These are phyloP conservation scores for Pseudomugil gertrudae DNA, from an alignment of 2,797 vertebrate genomes.

Conservation along the genomic window DNA sequence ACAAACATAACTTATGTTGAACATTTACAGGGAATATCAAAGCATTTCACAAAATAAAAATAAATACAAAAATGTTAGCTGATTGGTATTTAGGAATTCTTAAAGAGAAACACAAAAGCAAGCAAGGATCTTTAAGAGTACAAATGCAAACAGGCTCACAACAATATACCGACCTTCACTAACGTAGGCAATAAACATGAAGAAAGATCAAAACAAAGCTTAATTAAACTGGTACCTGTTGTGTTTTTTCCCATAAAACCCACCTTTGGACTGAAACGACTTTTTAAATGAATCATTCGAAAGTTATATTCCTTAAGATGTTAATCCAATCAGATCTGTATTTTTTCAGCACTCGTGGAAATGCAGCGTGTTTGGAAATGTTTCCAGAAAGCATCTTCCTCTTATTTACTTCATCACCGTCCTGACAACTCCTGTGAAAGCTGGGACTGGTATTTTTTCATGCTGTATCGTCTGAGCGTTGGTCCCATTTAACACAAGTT, in stretches of 20 bases:
- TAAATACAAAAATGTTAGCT: slow-evolving; percentile 78
- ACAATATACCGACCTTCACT: slow-evolving; percentile 67
- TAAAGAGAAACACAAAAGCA: slow-evolving; percentile 77
- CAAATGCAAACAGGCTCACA: slow-evolving; percentile 72
- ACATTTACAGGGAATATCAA: slow-evolving; percentile 77
- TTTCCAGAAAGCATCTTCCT: background rate
- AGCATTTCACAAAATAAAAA: slow-evolving; percentile 78
- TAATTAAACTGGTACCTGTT: slow-evolving; percentile 74
- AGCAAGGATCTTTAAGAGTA: slow-evolving; percentile 69
- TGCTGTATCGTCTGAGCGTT: background rate
- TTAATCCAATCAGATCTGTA: background rate
- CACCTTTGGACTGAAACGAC: slow-evolving; percentile 24
- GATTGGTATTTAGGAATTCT: slow-evolving; percentile 59
- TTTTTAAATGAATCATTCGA: slow-evolving; percentile 26
- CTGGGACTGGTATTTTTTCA: background rate
- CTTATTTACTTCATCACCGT: background rate
- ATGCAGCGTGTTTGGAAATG: background rate
- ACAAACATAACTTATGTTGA: slow-evolving; percentile 82
- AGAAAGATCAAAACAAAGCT: slow-evolving; percentile 62
- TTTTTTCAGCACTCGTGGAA: background rate
- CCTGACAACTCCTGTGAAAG: background rate
- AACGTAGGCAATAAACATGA: slow-evolving; percentile 57
- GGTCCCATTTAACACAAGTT: background rate
- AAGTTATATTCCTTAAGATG: slow-evolving; percentile 45
- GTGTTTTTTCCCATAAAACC: slow-evolving; percentile 47